Conservation (phyloP, 2,113 vertebrate species). For the Misgurnus anguillicaudatus region DNA sequence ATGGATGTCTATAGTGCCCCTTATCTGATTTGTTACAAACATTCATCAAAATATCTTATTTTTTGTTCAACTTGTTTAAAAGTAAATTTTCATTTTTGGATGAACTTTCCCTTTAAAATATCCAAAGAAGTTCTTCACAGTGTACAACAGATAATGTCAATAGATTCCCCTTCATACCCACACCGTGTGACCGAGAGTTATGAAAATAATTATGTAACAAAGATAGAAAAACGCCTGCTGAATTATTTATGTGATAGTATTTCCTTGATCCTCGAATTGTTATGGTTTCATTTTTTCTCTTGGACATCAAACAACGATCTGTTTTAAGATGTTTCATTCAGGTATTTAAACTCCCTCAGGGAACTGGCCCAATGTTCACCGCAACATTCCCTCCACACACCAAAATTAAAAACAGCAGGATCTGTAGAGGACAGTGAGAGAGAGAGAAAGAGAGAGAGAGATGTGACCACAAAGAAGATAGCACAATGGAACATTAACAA, state of each 20-base stretch:
- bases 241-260: constrained; percentile 22
- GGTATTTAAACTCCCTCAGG: constrained; percentile 47
- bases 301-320: constrained; percentile 44
- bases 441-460: not conserved
- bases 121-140: not conserved
- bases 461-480: constrained; percentile 12
- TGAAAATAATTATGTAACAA: not conserved
- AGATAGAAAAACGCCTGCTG: constrained; percentile 5
- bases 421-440: constrained; percentile 24
- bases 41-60: no score
- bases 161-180: not conserved
- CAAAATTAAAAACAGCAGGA: constrained; percentile 22
- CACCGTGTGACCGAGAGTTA: not conserved
- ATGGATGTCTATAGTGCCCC: no score
- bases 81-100: no score
- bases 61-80: no score
- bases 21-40: no score
- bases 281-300: constrained; percentile 20
- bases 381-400: constrained; percentile 29
- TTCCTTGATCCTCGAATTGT: constrained; percentile 7
- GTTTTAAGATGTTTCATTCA: constrained; percentile 51
- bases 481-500: not conserved
- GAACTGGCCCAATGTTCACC: constrained; percentile 43
- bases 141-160: not conserved
- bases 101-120: no score